phyloP scores from a whole-genome alignment of 2,888 invertebrate genomes.

The Argyra leucocephala region DNA sequence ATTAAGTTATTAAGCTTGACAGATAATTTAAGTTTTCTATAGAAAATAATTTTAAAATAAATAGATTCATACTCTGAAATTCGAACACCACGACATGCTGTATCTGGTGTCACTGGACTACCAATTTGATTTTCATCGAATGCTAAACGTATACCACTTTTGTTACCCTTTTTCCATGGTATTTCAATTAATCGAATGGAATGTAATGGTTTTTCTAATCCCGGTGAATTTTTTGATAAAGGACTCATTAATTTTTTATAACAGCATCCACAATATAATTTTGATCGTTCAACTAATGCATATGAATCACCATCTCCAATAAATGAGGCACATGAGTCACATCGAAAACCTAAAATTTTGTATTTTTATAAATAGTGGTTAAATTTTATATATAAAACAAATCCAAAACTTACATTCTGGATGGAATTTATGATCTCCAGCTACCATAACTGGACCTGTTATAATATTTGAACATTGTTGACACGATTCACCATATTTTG shows the following conservation, averaged over 20 bases:
- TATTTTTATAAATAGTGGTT: neutral
- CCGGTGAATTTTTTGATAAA: constrained; percentile 18
- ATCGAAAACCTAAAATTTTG: constrained; percentile 57
- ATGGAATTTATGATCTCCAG: constrained; percentile 90
- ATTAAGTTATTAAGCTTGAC: neutral
- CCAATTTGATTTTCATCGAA: constrained; percentile 31
- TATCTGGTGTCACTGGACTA: constrained; percentile 32
- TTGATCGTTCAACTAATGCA: constrained; percentile 81
- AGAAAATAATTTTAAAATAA: constrained; percentile 23
- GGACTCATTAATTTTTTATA: constrained; percentile 60
- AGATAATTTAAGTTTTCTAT: neutral
- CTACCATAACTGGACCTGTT: constrained; percentile 86
- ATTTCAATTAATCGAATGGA: constrained; percentile 77
- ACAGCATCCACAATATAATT: constrained; percentile 74
- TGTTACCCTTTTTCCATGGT: constrained; percentile 50
- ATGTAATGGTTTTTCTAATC: constrained; percentile 53
- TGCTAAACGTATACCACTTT: constrained; percentile 54
- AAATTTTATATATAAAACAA: neutral
- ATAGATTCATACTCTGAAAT: constrained; percentile 56
- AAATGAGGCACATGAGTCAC: constrained; percentile 67
- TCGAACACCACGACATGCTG: constrained; percentile 53
- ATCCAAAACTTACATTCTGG: constrained; percentile 60
- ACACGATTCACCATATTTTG: constrained; percentile 78
- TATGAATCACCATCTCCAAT: constrained; percentile 90
- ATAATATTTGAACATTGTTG: constrained; percentile 63